Evolutionary conservation across 2,888 invertebrate genomes (phyloP).

Genomic region (Pammene fasciana): DNA sequence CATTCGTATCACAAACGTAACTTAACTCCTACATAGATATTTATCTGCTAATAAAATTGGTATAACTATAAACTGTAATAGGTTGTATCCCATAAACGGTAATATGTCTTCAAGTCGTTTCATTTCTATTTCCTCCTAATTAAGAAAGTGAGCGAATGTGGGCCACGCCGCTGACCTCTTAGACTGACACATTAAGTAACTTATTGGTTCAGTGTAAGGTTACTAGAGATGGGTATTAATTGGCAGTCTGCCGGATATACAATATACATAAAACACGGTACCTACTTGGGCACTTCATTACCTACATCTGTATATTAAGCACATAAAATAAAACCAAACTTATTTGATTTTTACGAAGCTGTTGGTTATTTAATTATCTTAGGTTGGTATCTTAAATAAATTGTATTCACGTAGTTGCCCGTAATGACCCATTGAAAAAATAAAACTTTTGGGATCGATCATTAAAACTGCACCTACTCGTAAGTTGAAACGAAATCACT

Average conservation of each 20-base stretch:
- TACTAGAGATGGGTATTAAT: conserved; percentile 13
- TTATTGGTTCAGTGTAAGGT: conserved; percentile 47
- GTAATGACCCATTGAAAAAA: too few relatives aligned
- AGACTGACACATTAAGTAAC: conserved; percentile 57
- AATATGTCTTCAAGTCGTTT: conserved; percentile 33
- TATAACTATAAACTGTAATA: conserved; percentile 19
- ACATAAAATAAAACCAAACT: too few relatives aligned
- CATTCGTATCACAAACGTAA: neutral
- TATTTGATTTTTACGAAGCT: too few relatives aligned
- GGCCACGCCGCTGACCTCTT: conserved; percentile 46
- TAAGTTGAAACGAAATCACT: too few relatives aligned
- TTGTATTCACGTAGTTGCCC: too few relatives aligned
- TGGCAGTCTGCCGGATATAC: neutral
- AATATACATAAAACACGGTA: neutral
- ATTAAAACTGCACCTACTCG: too few relatives aligned
- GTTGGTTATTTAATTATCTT: too few relatives aligned
- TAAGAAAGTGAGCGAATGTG: conserved; percentile 45
- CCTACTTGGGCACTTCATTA: too few relatives aligned
- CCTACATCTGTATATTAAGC: too few relatives aligned
- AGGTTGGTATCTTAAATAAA: too few relatives aligned
- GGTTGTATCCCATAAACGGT: conserved; percentile 29
- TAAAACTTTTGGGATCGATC: too few relatives aligned
- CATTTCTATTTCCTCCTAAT: conserved; percentile 41
- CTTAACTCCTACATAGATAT: neutral
- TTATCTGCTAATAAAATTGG: neutral